Base-by-base conservation (phyloP, 2,888 invertebrate genomes). In the Agriopis leucophaearia region DNA sequence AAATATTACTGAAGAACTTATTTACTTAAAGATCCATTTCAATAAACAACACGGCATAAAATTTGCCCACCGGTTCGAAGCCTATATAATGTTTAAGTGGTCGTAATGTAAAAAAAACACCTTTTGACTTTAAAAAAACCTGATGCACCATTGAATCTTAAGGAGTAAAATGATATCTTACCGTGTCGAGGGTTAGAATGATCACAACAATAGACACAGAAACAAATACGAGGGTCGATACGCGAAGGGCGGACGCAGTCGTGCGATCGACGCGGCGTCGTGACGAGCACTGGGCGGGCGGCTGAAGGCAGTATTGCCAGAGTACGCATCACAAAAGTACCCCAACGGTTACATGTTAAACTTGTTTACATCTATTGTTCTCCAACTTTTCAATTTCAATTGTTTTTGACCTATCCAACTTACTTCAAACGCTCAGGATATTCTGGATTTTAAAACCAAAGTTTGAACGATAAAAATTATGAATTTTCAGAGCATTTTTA, bases 281-380 rank as follows among this genome's bases (percentile, higher is more conserved):
- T 72, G 74, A 68, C 75, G 77, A 78, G 72, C 66, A 90, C 90
- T 90, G 88, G 84, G 86, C 86, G 88, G 83, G 86, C 84, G 84
- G 85, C 81, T 81, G 74, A 78, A 77, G 69, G 74, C 55, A 55
- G 55, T 42, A 27, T 42, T 55, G 55, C 55, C 55, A 55, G 18
- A 5, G 18, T n/a, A 4, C 1, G 1, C 18, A 27, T 27, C 12
- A 7, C 5, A 42, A 42, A 42, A 42, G 42, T 42, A 16, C 18
- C 42, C 27, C 27, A 27, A 27, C 27, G 4, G 27, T 27, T 2
- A 27, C 27, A 27, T 5, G 27, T 27, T 5, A 1, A 27, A 3
- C 27, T 5, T 27, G 27, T 27, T 27, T 27, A 5, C 5, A 27
- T 27, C 27, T 27, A 27, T 27, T 27, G 3, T 27, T 27, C 27